Evolutionary conservation across 2,888 invertebrate genomes (phyloP).

Genomic region (Priocnemis perturbator): DNA sequence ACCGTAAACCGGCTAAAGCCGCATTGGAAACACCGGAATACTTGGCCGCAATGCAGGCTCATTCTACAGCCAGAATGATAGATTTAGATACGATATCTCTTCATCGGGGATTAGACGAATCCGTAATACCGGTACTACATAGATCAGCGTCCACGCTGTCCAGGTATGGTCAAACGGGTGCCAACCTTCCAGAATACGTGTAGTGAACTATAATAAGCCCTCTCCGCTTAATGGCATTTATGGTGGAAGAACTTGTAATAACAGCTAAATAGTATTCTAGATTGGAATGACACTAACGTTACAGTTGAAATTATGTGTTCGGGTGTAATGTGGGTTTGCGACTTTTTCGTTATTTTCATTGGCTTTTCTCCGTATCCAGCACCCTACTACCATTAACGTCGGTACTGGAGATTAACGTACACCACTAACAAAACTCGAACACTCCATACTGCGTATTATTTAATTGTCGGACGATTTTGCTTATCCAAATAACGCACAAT

Average conservation of each 20-base stretch:
- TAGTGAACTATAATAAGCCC: conserved; percentile 33
- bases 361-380: too few species aligned
- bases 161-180: conserved; percentile 71
- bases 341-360: conserved; percentile 2
- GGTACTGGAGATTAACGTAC: too few species aligned
- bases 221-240: conserved; percentile 37
- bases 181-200: conserved; percentile 30
- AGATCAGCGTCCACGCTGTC: conserved; percentile 78
- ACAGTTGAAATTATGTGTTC: conserved; percentile 12
- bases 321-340: conserved; percentile 2
- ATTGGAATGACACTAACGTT: conserved; percentile 1
- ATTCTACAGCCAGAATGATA: conserved; percentile 69
- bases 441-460: neutral
- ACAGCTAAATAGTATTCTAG: conserved; percentile 6
- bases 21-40: conserved; percentile 87
- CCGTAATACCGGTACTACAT: conserved; percentile 76
- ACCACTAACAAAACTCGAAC: conserved; percentile 1
- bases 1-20: conserved; percentile 85
- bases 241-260: conserved; percentile 14
- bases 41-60: conserved; percentile 78
- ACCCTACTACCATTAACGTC: too few species aligned
- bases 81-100: conserved; percentile 84
- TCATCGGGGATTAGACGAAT: conserved; percentile 88
- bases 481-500: neutral
- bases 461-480: neutral